Evolutionary conservation across 2,797 vertebrate genomes (phyloP).

Genomic region (Hapalemur alaotrensis): DNA sequence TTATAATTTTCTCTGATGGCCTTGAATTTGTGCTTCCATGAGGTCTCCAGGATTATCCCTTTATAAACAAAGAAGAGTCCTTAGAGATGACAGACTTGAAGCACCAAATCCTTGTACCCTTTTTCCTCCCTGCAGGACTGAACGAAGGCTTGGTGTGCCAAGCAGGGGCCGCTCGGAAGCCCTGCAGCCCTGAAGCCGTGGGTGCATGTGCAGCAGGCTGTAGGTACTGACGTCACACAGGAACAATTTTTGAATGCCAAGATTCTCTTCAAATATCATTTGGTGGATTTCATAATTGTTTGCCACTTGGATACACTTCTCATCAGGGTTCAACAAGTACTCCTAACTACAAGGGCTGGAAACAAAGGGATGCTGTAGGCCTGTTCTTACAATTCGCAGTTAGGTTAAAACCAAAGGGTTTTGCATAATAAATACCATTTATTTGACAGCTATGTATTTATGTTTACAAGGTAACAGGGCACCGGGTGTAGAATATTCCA

Average conservation of each 20-base stretch:
- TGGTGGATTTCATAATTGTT: constrained; percentile 80
- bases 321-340: constrained; percentile 80
- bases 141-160: constrained; percentile 14
- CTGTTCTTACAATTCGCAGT: not conserved
- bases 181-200: constrained; percentile 34
- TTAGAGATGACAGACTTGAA: constrained; percentile 37
- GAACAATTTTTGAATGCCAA: constrained; percentile 14
- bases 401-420: constrained; percentile 55
- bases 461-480: constrained; percentile 42
- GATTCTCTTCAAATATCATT: constrained; percentile 72
- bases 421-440: constrained; percentile 60
- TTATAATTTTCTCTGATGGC: not conserved
- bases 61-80: constrained; percentile 31
- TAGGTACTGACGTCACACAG: constrained; percentile 38
- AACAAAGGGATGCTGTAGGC: constrained; percentile 73
- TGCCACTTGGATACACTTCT: constrained; percentile 73
- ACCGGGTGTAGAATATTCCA: not conserved
- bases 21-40: constrained; percentile 2
- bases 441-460: constrained; percentile 48
- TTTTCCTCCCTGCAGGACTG: constrained; percentile 42
- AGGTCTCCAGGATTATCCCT: not conserved
- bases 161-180: not conserved
- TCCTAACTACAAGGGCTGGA: constrained; percentile 70
- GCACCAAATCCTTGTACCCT: not conserved
- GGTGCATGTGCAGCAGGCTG: constrained; percentile 45